Evolutionary conservation across 2,113 vertebrate species (phyloP).

Genomic region (Coturnix japonica): DNA sequence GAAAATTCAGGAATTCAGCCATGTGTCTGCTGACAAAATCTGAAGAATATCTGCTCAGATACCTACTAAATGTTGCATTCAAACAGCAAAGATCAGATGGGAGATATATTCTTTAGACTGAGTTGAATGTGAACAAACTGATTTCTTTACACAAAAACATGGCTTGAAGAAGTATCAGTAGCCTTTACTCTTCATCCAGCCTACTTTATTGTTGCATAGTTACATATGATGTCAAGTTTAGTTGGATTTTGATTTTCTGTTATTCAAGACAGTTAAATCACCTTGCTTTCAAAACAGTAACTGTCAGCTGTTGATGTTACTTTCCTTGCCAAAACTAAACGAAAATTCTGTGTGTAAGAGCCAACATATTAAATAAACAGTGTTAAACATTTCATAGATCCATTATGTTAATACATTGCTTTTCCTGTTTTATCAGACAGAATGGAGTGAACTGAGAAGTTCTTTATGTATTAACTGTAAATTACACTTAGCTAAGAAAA

Average conservation of each 20-base stretch:
- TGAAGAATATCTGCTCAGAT: background rate
- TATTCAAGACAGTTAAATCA: background rate
- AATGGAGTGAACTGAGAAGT: conserved; percentile 59
- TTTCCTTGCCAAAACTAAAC: conserved; percentile 26
- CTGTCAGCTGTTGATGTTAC: background rate
- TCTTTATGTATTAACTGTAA: conserved; percentile 67
- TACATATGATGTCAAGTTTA: conserved; percentile 6
- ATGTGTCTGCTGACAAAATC: background rate
- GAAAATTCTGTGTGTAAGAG: conserved; percentile 11
- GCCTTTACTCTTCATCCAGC: background rate
- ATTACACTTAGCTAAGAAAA: conserved; percentile 70
- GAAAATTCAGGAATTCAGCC: background rate
- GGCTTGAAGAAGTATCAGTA: background rate
- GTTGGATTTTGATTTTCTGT: conserved; percentile 45
- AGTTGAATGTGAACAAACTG: background rate
- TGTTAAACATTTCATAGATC: conserved; percentile 58
- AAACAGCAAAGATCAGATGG: background rate
- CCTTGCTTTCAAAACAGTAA: conserved; percentile 11
- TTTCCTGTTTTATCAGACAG: conserved; percentile 52
- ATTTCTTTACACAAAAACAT: background rate
- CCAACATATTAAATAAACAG: conserved; percentile 51
- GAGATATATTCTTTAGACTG: background rate
- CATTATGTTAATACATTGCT: conserved; percentile 64
- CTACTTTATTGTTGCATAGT: background rate
- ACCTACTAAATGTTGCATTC: background rate